Percentiles rank a stretch among this genome's conserved stretches.
phyloP scores from a whole-genome alignment of 2,113 vertebrate genomes.

The Zosterops pallidus region DNA sequence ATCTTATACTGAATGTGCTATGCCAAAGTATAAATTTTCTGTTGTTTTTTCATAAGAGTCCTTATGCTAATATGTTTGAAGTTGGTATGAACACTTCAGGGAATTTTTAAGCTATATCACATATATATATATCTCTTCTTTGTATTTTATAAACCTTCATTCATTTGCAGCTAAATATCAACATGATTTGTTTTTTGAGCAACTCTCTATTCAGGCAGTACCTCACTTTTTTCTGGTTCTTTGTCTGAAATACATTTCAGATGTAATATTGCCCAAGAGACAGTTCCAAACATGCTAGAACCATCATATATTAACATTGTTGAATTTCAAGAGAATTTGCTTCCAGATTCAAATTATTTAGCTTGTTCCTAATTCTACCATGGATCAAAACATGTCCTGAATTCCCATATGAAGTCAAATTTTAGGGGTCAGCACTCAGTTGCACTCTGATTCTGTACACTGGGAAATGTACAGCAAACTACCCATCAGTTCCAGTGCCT shows the following conservation, averaged over 20 bases:
- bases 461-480: not conserved
- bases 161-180: slow-evolving; percentile 17
- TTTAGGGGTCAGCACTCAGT: not conserved
- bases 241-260: not conserved
- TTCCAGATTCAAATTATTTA: not conserved
- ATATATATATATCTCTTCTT: not conserved
- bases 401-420: not conserved
- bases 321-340: not conserved
- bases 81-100: slow-evolving; percentile 15
- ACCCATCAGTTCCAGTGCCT: not conserved
- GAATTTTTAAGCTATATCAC: slow-evolving; percentile 20
- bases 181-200: slow-evolving; percentile 8
- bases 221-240: not conserved
- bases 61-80: slow-evolving; percentile 56
- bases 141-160: slow-evolving; percentile 9
- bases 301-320: not conserved
- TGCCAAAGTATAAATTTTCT: slow-evolving; percentile 35
- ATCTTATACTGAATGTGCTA: slow-evolving; percentile 42
- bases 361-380: not conserved
- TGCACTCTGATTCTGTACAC: not conserved
- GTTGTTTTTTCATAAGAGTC: slow-evolving; percentile 8
- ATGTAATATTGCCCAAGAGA: not conserved
- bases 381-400: not conserved
- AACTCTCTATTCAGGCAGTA: not conserved
- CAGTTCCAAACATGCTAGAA: not conserved